Percentiles rank a stretch among this genome's conserved stretches.
Conservation (phyloP, 2,797 vertebrate genomes). For the Tadarida brasiliensis region DNA sequence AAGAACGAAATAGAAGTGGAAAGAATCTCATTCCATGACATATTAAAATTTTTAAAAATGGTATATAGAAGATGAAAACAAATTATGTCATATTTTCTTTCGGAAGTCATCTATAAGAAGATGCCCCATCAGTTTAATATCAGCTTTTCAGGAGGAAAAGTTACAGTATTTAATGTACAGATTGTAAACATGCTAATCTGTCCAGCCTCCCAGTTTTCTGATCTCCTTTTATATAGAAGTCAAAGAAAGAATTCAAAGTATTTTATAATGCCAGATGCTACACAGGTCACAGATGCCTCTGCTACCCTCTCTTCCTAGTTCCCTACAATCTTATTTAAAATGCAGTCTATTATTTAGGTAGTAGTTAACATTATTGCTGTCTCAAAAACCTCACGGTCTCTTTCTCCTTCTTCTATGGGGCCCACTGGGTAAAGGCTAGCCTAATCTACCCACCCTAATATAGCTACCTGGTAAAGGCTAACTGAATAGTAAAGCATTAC, state of each 20-base stretch:
- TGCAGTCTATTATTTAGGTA: not conserved
- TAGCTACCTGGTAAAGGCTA: not conserved
- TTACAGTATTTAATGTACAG: conserved; percentile 33
- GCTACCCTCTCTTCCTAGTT: not conserved
- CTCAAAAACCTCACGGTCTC: not conserved
- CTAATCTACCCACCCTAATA: not conserved
- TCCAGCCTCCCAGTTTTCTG: not conserved
- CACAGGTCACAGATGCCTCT: not conserved
- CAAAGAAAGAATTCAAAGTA: not conserved
- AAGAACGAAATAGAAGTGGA: conserved; percentile 25
- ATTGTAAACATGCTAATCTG: not conserved
- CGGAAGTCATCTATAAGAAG: conserved; percentile 27
- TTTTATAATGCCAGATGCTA: not conserved
- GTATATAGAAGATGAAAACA: conserved; percentile 3
- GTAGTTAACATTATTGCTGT: not conserved
- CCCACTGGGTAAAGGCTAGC: not conserved
- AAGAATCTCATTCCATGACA: conserved; percentile 17
- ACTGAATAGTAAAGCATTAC: conserved; percentile 1
- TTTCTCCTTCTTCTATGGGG: not conserved
- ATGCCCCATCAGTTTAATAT: conserved; percentile 47
- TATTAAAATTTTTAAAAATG: not conserved
- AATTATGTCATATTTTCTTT: conserved; percentile 33
- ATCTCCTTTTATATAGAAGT: not conserved
- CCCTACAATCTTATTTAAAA: not conserved
- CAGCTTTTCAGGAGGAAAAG: conserved; percentile 31